phyloP scores from a whole-genome alignment of 2,797 vertebrate species.

The Sylvia borin region DNA sequence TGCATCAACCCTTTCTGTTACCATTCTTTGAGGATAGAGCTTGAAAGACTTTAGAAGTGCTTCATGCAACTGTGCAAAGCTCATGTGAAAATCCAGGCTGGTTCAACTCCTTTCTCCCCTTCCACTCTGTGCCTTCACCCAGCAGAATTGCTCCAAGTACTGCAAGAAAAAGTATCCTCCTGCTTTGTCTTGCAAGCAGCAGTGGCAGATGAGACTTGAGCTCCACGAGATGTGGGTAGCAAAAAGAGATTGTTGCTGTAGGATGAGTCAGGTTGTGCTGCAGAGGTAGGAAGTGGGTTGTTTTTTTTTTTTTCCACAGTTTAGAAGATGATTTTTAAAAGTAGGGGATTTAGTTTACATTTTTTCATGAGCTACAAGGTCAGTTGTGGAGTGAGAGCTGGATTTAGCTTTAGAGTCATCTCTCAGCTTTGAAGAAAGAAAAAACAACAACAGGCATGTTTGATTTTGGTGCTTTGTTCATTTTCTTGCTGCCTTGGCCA shows the following conservation, averaged over 20 bases:
- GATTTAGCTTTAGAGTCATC: slow-evolving; percentile 19
- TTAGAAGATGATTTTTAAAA: neutral
- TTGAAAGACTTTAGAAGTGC: neutral
- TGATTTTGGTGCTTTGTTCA: slow-evolving; percentile 38
- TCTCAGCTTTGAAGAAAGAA: neutral
- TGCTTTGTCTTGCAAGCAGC: neutral
- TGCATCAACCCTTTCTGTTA: neutral
- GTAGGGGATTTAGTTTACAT: neutral
- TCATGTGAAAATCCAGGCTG: neutral
- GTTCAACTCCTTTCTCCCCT: neutral
- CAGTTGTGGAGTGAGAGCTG: neutral
- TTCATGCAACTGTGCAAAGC: neutral
- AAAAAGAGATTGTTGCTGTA: neutral
- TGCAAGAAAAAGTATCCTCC: accelerated
- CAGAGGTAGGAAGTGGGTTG: neutral
- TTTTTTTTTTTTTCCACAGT: neutral
- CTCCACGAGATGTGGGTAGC: neutral
- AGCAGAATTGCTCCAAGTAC: neutral
- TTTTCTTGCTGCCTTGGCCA: neutral
- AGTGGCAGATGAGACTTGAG: neutral
- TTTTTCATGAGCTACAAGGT: slow-evolving; percentile 7
- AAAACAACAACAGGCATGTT: neutral
- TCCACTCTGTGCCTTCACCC: neutral
- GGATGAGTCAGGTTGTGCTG: neutral
- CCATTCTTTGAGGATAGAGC: neutral